Conservation (phyloP, 2,113 vertebrate species). For the Carollia perspicillata region DNA sequence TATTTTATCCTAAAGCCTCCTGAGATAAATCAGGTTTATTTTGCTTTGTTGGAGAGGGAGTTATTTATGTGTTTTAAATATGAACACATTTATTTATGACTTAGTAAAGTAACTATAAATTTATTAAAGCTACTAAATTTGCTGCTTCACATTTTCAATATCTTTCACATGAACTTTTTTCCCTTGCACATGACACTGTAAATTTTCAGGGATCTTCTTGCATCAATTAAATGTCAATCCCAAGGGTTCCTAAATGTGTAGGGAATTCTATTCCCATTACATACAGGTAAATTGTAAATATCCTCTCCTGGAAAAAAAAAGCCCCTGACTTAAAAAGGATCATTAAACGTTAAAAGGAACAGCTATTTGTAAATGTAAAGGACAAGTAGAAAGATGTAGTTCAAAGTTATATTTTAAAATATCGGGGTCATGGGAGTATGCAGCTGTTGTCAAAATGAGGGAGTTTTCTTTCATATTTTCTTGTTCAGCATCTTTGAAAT, state of each 20-base stretch:
- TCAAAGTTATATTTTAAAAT: slow-evolving; percentile 19
- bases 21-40: background rate
- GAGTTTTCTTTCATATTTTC: slow-evolving; percentile 39
- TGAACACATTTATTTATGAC: background rate
- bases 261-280: slow-evolving; percentile 52
- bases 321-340: background rate
- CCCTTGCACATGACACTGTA: background rate
- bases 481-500: slow-evolving; percentile 46
- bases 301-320: slow-evolving; percentile 6
- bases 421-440: background rate
- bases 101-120: background rate
- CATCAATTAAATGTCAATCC: slow-evolving; percentile 52
- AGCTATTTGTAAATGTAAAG: background rate
- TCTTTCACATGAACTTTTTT: background rate
- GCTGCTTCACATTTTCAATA: background rate
- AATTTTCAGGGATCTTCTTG: background rate
- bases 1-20: background rate
- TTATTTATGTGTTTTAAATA: slow-evolving; percentile 2
- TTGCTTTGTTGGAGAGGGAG: background rate
- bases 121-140: background rate
- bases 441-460: background rate
- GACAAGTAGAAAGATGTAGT: background rate
- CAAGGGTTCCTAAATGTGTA: background rate
- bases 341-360: background rate
- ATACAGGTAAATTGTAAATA: slow-evolving; percentile 63